A percentile compares a stretch with the other conserved stretches of the same genome.
Conservation (phyloP, 2,888 invertebrate species). For the Polylopha cassiicola region DNA sequence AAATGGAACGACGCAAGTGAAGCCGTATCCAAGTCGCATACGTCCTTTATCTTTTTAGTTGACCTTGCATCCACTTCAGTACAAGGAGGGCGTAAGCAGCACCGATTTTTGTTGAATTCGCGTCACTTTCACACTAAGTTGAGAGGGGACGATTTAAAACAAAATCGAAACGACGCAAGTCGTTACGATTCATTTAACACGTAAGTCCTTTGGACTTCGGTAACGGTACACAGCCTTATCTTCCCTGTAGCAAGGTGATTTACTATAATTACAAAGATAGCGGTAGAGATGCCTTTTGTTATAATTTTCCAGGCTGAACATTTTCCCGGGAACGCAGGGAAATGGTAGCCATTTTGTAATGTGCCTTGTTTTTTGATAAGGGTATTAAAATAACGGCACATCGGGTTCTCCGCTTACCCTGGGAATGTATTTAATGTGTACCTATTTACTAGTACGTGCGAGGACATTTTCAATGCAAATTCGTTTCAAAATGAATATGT, state of each 20-base stretch:
- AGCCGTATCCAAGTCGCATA: conserved; percentile 35
- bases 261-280: conserved; percentile 79
- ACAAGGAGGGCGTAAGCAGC: conserved; percentile 41
- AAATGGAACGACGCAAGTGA: conserved; percentile 51
- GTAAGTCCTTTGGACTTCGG: conserved; percentile 53
- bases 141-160: conserved; percentile 37
- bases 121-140: conserved; percentile 35
- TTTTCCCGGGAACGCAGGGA: conserved; percentile 74
- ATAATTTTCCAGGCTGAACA: conserved; percentile 75
- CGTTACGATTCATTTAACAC: conserved; percentile 37
- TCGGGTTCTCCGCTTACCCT: conserved; percentile 58
- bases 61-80: conserved; percentile 35
- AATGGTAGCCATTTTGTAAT: conserved; percentile 75
- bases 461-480: conserved; percentile 69
- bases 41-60: conserved; percentile 39
- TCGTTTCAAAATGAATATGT: conserved; percentile 65
- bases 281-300: conserved; percentile 77
- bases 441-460: conserved; percentile 64
- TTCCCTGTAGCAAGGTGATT: conserved; percentile 75
- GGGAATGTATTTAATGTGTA: conserved; percentile 46
- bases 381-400: conserved; percentile 72
- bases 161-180: conserved; percentile 55
- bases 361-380: conserved; percentile 77
- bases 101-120: conserved; percentile 38
- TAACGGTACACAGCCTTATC: conserved; percentile 64